Conservation (phyloP, 2,113 vertebrate genomes). For the Tichodroma muraria region DNA sequence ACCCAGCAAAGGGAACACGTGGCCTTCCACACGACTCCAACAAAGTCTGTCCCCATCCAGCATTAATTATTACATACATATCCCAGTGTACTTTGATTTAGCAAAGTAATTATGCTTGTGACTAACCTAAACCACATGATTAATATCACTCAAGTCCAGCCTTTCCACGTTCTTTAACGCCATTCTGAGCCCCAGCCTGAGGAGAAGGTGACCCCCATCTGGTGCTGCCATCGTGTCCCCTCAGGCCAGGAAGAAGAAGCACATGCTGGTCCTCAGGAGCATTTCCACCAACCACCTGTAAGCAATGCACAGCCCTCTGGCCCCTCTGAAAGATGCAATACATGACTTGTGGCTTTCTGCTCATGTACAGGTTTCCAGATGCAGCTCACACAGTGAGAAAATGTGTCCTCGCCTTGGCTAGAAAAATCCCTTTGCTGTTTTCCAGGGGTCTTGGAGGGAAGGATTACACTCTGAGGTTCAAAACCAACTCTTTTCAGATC, state of each 20-base stretch:
- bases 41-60: neutral
- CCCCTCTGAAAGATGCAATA: neutral
- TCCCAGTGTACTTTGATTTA: neutral
- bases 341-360: neutral
- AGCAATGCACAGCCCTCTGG: neutral
- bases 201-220: neutral
- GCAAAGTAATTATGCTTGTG: neutral
- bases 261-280: neutral
- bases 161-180: neutral
- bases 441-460: neutral
- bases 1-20: neutral
- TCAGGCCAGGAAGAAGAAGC: neutral
- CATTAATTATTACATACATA: neutral
- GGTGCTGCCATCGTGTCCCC: neutral
- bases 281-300: neutral
- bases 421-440: neutral
- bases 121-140: neutral
- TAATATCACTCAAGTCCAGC: neutral
- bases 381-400: neutral
- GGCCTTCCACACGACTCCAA: neutral
- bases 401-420: rapidly evolving
- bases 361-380: neutral
- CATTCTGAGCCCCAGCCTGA: neutral
- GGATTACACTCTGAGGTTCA: neutral
- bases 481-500: neutral